Evolutionary conservation across 92 coral and sea anemone genomes (phyloP).

Genomic region (Phymanthus crucifer): DNA sequence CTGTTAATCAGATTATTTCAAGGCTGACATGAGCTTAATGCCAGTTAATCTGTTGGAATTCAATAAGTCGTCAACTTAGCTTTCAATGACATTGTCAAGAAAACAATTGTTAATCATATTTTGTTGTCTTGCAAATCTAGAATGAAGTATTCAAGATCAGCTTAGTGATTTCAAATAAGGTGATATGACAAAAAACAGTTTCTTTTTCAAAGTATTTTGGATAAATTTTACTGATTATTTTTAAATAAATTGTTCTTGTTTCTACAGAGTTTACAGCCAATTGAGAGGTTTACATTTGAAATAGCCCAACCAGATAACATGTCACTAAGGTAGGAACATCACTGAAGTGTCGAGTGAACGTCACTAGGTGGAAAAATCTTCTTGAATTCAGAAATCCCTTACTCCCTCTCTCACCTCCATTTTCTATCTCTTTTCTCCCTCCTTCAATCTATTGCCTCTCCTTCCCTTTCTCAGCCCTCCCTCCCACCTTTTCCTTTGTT

Average conservation of each 20-base stretch:
- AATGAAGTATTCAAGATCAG: constrained; percentile 78
- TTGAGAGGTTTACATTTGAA: constrained; percentile 91
- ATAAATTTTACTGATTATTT: no score
- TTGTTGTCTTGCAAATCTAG: constrained; percentile 43
- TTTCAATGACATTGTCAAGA: no score
- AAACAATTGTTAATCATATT: no score
- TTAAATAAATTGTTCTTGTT: neutral
- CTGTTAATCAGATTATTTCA: no score
- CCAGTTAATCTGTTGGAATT: no score
- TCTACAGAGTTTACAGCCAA: constrained; percentile 59
- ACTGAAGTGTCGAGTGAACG: neutral
- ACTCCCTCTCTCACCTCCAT: neutral
- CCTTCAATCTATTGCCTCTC: no score
- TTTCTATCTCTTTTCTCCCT: neutral
- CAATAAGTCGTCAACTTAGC: no score
- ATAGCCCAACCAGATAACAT: constrained; percentile 51
- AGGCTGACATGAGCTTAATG: no score
- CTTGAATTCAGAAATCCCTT: neutral
- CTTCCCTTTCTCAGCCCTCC: no score
- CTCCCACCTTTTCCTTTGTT: no score
- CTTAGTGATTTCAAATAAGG: constrained; percentile 84
- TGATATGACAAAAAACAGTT: constrained; percentile 21
- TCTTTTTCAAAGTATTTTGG: no score
- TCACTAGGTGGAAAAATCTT: no score
- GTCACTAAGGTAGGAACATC: constrained; percentile 36